phyloP scores from a whole-genome alignment of 2,888 invertebrate species.

The Eupithecia subumbrata region DNA sequence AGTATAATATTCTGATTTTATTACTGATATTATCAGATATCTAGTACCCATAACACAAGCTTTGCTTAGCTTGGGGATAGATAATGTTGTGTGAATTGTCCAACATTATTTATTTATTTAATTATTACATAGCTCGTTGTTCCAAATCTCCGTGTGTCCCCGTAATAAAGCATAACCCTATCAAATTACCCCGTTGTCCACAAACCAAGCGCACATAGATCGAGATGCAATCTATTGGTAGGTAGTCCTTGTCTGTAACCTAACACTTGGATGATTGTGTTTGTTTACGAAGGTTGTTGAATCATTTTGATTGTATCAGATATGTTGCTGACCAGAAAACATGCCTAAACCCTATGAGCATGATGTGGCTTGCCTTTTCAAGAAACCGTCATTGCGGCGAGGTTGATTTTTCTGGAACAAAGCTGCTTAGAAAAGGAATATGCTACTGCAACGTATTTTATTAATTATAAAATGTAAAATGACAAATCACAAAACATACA shows the following conservation, averaged over 20 bases:
- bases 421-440: too few relatives aligned
- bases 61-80: too few relatives aligned
- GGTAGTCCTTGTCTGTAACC: slow-evolving; percentile 61
- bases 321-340: not conserved
- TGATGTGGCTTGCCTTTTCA: not conserved
- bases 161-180: slow-evolving; percentile 50
- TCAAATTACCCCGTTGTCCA: slow-evolving; percentile 69
- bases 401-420: not conserved
- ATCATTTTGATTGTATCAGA: slow-evolving; percentile 17
- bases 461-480: not conserved
- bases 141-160: slow-evolving; percentile 23
- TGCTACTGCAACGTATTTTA: too few relatives aligned
- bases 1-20: too few relatives aligned
- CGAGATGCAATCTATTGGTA: slow-evolving; percentile 57
- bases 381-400: not conserved
- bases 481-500: too few relatives aligned
- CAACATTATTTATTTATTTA: too few relatives aligned
- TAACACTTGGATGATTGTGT: slow-evolving; percentile 50
- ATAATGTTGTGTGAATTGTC: too few relatives aligned
- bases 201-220: slow-evolving; percentile 50
- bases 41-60: too few relatives aligned
- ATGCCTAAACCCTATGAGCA: not conserved
- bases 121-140: slow-evolving; percentile 10
- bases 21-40: too few relatives aligned
- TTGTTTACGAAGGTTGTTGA: slow-evolving; percentile 24